Conservation (phyloP, 2,888 invertebrate genomes). For the Zygaena filipendulae region DNA sequence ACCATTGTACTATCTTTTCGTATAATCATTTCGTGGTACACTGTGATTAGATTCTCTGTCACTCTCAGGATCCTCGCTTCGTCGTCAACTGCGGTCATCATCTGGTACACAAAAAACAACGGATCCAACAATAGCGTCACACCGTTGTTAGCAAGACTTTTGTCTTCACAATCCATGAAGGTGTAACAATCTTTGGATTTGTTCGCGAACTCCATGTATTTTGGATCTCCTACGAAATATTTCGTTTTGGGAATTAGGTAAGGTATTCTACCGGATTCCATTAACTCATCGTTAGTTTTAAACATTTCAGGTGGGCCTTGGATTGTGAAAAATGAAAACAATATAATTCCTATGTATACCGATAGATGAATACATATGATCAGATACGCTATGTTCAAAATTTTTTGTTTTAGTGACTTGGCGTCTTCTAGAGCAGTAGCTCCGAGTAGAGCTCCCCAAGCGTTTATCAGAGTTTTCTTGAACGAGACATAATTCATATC, state of each 20-base stretch:
- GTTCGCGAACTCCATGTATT: conserved; percentile 27
- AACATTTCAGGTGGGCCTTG: conserved; percentile 30
- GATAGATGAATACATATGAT: conserved; percentile 35
- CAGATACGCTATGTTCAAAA: conserved; percentile 34
- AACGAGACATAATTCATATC: conserved; percentile 26
- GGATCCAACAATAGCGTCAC: conserved; percentile 31
- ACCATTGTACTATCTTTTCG: conserved; percentile 27
- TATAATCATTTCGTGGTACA: conserved; percentile 45
- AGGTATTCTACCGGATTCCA: conserved; percentile 27
- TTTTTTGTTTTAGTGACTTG: conserved; percentile 33
- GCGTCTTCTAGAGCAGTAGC: conserved; percentile 29
- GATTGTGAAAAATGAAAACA: conserved; percentile 45
- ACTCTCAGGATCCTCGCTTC: conserved; percentile 36
- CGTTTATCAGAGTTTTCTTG: conserved; percentile 26
- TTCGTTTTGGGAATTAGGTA: conserved; percentile 27
- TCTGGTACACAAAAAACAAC: conserved; percentile 30
- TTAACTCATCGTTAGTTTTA: conserved; percentile 31
- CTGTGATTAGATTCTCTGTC: conserved; percentile 29
- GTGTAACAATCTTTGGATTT: conserved; percentile 28
- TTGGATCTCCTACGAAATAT: conserved; percentile 31
- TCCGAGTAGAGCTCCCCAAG: conserved; percentile 41
- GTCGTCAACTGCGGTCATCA: conserved; percentile 28
- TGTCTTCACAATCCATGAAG: conserved; percentile 27
- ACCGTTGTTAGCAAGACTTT: conserved; percentile 27
- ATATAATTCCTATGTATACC: conserved; percentile 35